These are phyloP conservation scores for Manis pentadactyla DNA, from an alignment of 2,797 vertebrate species.

Conservation along the genomic window DNA sequence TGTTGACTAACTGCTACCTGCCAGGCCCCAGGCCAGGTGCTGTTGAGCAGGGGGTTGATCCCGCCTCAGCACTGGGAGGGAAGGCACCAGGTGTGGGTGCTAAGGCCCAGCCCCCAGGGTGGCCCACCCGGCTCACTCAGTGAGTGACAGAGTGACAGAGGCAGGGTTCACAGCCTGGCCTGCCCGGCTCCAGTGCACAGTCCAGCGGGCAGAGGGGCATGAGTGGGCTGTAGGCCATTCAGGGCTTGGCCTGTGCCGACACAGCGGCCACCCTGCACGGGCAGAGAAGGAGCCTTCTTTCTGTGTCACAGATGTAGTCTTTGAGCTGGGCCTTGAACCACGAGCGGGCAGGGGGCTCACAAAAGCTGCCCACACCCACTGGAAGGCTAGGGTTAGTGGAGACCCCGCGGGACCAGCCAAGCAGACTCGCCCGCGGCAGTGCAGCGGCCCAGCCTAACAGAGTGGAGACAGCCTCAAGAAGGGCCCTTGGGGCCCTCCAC, in stretches of 20 bases:
- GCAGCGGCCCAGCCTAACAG: rapidly evolving
- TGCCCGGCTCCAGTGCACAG: neutral
- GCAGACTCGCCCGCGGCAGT: rapidly evolving
- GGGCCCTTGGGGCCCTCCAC: neutral
- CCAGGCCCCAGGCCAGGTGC: neutral
- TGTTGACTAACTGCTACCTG: rapidly evolving
- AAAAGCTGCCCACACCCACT: neutral
- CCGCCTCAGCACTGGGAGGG: neutral
- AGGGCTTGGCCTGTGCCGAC: neutral
- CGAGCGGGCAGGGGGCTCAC: neutral
- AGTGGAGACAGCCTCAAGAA: neutral
- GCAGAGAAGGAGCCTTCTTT: neutral
- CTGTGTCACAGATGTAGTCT: rapidly evolving
- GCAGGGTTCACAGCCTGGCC: neutral
- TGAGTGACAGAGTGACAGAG: neutral
- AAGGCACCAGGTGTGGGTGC: neutral
- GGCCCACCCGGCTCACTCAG: neutral
- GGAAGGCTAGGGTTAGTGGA: neutral
- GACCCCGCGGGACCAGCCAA: neutral
- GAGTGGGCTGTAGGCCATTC: neutral
- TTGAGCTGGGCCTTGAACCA: neutral
- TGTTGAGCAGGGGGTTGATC: neutral
- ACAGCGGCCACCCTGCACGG: neutral
- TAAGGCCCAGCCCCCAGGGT: neutral
- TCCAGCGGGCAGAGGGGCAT: neutral